phyloP scores from a whole-genome alignment of 2,113 vertebrate genomes.

The Rhea americana region DNA sequence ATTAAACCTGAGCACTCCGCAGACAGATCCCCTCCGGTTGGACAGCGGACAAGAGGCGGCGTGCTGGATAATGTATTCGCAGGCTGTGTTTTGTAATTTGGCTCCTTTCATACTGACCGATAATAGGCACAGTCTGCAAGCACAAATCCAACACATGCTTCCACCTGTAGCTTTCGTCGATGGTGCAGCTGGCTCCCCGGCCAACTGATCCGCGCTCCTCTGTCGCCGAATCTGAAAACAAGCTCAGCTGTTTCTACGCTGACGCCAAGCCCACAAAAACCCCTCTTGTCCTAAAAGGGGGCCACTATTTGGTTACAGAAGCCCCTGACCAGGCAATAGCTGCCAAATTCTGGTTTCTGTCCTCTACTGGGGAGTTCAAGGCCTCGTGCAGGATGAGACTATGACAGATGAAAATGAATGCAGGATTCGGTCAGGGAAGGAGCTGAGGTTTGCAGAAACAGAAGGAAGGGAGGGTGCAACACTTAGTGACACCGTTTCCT shows the following conservation, averaged over 20 bases:
- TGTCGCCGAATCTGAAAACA: rapidly evolving
- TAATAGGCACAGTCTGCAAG: not conserved
- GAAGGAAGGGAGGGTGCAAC: not conserved
- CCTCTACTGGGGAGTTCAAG: not conserved
- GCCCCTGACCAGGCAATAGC: not conserved
- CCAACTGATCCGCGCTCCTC: rapidly evolving
- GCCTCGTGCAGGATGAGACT: not conserved
- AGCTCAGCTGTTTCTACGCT: not conserved
- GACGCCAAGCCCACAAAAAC: not conserved
- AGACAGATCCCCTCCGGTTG: not conserved
- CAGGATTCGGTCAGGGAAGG: not conserved
- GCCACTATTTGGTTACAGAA: not conserved
- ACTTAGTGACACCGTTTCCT: no score
- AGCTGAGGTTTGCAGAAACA: not conserved
- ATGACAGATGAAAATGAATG: rapidly evolving
- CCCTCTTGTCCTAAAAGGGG: not conserved
- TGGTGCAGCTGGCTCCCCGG: not conserved
- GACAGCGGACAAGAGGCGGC: not conserved
- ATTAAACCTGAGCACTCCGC: not conserved
- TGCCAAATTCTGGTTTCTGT: not conserved
- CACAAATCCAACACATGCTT: not conserved
- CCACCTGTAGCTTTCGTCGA: not conserved
- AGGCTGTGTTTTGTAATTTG: not conserved
- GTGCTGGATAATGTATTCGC: rapidly evolving
- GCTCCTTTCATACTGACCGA: not conserved